Percentiles rank a stretch among this genome's conserved stretches.
These are phyloP conservation scores for Sigmodon hispidus DNA, from an alignment of 2,113 vertebrate genomes.

Conservation along the genomic window DNA sequence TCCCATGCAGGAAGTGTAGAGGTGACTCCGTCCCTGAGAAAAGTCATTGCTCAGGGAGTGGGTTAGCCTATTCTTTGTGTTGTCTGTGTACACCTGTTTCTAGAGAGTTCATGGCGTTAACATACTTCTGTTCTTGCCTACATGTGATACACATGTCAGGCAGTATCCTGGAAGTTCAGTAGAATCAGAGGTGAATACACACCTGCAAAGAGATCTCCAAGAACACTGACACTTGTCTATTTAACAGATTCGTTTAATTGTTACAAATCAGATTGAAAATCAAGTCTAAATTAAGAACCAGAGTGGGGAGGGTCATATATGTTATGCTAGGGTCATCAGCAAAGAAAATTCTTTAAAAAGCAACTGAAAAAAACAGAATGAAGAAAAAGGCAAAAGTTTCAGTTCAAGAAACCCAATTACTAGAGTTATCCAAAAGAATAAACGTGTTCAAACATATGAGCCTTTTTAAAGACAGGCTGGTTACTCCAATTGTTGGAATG, in stretches of 20 bases:
- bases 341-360: not conserved
- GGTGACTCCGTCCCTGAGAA: not conserved
- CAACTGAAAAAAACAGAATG: not conserved
- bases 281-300: not conserved
- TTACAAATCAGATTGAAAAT: constrained; percentile 14
- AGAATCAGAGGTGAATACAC: not conserved
- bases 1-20: not conserved
- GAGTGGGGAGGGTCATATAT: not conserved
- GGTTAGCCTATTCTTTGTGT: not conserved
- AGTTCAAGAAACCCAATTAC: not conserved
- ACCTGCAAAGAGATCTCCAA: constrained; percentile 21
- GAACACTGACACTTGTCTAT: not conserved
- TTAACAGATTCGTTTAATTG: not conserved
- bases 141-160: not conserved
- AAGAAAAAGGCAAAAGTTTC: not conserved
- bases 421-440: constrained; percentile 3
- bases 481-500: not conserved
- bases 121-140: not conserved
- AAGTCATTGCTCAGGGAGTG: not conserved
- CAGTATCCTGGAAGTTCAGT: not conserved
- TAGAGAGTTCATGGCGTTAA: not conserved
- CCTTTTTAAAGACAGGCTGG: not conserved
- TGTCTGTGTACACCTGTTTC: not conserved
- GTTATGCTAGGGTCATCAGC: not conserved
- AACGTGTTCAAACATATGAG: not conserved